Evolutionary conservation across 2,113 vertebrate species (phyloP).

Genomic region (Chrysochloris asiatica): DNA sequence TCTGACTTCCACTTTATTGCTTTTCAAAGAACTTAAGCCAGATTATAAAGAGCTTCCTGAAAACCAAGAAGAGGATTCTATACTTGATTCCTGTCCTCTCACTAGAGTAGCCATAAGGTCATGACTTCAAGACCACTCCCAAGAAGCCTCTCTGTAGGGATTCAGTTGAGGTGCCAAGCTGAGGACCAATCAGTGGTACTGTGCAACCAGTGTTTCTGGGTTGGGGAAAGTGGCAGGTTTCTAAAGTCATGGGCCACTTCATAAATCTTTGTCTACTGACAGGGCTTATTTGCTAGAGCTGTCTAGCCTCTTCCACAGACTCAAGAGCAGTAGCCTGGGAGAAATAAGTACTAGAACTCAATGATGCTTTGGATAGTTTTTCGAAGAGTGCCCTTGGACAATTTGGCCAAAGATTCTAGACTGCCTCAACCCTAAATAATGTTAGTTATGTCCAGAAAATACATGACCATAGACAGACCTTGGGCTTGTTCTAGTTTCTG

Average conservation of each 20-base stretch:
- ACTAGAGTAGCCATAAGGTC: too few species aligned
- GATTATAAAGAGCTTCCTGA: too few species aligned
- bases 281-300: background rate
- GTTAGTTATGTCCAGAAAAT: background rate
- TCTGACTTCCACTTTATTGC: too few species aligned
- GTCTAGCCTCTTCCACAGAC: background rate
- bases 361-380: background rate
- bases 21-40: too few species aligned
- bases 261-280: background rate
- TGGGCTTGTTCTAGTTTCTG: background rate
- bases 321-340: conserved; percentile 6
- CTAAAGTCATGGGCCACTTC: background rate
- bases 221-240: background rate
- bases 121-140: background rate
- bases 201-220: background rate
- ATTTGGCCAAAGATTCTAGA: background rate
- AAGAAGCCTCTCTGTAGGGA: background rate
- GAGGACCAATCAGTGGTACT: background rate
- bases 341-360: background rate
- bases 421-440: background rate
- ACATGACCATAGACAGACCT: background rate
- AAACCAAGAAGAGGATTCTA: too few species aligned
- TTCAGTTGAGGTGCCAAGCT: background rate
- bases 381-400: background rate
- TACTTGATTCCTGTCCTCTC: too few species aligned